Percentiles rank a stretch among this genome's conserved stretches.
Evolutionary conservation across 1,140 invertebrate species (phyloP).

Genomic region (Alviniconcha marisindica): DNA sequence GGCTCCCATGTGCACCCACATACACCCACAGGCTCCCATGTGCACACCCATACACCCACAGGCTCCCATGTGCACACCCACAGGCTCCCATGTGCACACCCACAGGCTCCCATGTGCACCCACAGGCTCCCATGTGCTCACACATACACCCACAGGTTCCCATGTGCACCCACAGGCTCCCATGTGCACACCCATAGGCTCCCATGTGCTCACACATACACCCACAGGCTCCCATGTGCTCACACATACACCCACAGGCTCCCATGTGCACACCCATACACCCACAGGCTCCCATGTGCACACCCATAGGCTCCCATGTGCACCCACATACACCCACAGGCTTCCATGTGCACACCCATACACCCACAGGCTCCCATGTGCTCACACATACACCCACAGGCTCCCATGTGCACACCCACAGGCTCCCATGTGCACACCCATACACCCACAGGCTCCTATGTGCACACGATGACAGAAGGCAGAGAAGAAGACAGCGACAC

Average conservation of each 20-base stretch:
- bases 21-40: no score
- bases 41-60: no score
- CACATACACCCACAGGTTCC: no score
- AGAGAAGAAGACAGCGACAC: neutral
- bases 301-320: neutral
- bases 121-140: no score
- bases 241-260: neutral
- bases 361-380: neutral
- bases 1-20: no score
- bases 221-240: neutral
- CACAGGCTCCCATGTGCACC: no score
- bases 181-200: no score
- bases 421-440: neutral
- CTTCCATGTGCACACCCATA: neutral
- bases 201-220: no score
- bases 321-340: neutral
- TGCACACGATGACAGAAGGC: neutral
- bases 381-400: conserved; percentile 11
- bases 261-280: conserved; percentile 3
- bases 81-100: no score
- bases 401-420: conserved; percentile 3
- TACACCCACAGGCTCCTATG: neutral
- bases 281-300: neutral
- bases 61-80: no score
- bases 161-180: no score